Evolutionary conservation across 2,113 vertebrate species (phyloP).

Genomic region (Laticauda colubrina): DNA sequence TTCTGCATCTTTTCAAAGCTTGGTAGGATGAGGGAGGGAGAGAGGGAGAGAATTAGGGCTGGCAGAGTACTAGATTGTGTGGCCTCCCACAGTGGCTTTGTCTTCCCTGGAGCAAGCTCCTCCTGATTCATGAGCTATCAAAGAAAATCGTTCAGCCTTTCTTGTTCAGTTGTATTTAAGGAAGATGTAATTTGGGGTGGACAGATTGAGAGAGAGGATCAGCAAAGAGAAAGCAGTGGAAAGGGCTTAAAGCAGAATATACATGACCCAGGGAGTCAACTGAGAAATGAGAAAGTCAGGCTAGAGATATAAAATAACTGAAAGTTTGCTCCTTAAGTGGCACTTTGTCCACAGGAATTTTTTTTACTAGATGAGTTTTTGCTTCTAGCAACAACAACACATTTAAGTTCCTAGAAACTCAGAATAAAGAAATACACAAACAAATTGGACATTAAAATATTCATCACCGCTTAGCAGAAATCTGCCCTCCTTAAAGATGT

Average conservation of each 20-base stretch:
- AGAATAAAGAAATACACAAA: background rate
- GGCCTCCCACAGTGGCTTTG: background rate
- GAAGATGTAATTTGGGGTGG: background rate
- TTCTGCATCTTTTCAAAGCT: constrained; percentile 26
- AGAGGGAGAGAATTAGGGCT: background rate
- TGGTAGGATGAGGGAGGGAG: background rate
- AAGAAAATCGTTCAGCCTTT: background rate
- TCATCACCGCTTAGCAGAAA: background rate
- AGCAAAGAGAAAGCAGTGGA: background rate
- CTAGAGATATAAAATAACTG: background rate
- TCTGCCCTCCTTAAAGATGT: background rate
- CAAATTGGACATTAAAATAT: background rate
- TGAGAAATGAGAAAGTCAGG: background rate
- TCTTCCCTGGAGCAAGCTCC: background rate
- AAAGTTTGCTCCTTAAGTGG: background rate
- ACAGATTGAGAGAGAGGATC: fast-evolving
- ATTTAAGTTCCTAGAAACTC: background rate
- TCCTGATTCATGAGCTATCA: background rate
- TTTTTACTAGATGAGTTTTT: background rate
- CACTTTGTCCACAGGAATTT: background rate
- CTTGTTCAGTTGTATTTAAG: background rate
- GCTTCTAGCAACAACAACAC: background rate
- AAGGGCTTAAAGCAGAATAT: background rate
- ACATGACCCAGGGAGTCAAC: no score
- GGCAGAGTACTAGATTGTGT: background rate